These are phyloP conservation scores for Gnatocerus cornutus DNA, from an alignment of 2,888 invertebrate species.

Conservation along the genomic window DNA sequence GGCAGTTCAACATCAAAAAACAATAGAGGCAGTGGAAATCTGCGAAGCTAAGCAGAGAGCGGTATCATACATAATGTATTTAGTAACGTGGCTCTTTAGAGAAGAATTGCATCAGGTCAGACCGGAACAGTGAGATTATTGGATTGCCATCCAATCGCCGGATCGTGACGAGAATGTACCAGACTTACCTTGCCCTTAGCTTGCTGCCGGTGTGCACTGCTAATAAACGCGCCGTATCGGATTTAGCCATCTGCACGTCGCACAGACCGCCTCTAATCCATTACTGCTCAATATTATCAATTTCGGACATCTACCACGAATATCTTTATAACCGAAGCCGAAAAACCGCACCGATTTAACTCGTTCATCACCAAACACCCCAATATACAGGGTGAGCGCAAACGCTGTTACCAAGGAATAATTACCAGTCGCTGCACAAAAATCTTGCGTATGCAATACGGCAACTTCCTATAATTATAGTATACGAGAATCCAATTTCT, in stretches of 20 bases:
- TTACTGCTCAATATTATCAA: conserved; percentile 52
- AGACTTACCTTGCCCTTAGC: conserved; percentile 67
- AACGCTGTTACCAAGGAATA: conserved; percentile 14
- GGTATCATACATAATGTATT: conserved; percentile 63
- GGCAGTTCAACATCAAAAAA: conserved; percentile 61
- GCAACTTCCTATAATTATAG: conserved; percentile 55
- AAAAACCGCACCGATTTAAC: conserved; percentile 11
- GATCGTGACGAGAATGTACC: conserved; percentile 54
- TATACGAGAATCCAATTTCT: conserved; percentile 51
- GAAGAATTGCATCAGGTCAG: conserved; percentile 67
- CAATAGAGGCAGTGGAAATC: conserved; percentile 65
- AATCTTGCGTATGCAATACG: conserved; percentile 53
- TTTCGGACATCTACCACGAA: conserved; percentile 44
- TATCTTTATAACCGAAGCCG: conserved; percentile 36
- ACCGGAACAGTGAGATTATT: conserved; percentile 72
- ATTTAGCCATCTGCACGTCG: conserved; percentile 51
- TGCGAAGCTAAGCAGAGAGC: conserved; percentile 61
- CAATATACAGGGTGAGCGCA: no score
- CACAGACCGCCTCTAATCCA: conserved; percentile 47
- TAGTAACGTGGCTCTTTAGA: conserved; percentile 65
- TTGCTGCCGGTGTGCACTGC: conserved; percentile 44
- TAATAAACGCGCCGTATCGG: conserved; percentile 51
- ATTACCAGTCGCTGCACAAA: conserved; percentile 40
- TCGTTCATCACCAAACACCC: no score
- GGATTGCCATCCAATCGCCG: conserved; percentile 70